Base-by-base conservation (phyloP, 92 coral and sea anemone species). In the Metridium senile region DNA sequence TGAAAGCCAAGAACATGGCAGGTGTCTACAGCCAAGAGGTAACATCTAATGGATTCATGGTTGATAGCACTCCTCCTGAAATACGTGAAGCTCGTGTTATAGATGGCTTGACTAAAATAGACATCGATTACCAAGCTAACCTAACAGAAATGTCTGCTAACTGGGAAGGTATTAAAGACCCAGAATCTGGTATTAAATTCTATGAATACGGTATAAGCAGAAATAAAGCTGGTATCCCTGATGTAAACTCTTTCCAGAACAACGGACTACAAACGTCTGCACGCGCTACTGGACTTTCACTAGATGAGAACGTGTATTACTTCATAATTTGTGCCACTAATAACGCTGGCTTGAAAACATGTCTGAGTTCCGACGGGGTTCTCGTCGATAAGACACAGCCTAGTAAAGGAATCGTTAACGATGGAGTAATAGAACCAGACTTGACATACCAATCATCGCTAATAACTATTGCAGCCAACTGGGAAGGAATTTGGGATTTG, bases 401-500 rank as follows among this genome's bases (percentile, higher is more conserved):
- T 53, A 84, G 81, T 47, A 81, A 71, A 28, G 99, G 99, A 26
- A 92, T 89, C 52, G 99, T 95, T 71, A 88, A 95, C 63, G 99
- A 95, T 63, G 99, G 99, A 33, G 84, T 81, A 31, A 79, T 95
- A 26, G 99, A 95, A 52, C 99, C 99, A 17, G 99, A 95, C 67
- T 54, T 95, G 18, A 82, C 68, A 64, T 95, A 87, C 66, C 99
- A 95, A 76, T 89, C 93, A 1, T 87, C 90, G 1, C 70, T 87
- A n/a, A 81, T 81, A 32, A 80, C 59, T 30, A 77, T 95, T 76
- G 86, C 93, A 26, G 99, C 97, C 1, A 95, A 95, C 81, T 95
- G 99, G 99, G 99, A 95, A 81, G 93, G 93, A 52, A 80, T 95
- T 66, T 95, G 96, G 97, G 99, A 95, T 74, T 68, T 95, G 74